Evolutionary conservation across 2,113 vertebrate species (phyloP), one percentile per base, ranked within the genome.

Genomic region (Colinus virginianus): DNA sequence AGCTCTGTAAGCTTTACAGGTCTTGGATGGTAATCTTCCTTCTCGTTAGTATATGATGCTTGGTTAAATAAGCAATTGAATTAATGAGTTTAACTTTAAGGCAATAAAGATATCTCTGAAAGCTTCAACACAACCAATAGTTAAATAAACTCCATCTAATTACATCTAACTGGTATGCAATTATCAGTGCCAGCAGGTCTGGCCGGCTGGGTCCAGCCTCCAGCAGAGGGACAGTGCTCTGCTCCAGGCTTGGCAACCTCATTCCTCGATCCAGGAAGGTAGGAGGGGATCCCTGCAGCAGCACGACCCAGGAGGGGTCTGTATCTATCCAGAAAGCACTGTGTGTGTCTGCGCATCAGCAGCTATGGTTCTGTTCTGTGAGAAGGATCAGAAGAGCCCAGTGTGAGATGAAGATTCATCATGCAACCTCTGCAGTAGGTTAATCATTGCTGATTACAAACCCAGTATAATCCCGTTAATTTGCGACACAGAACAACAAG

Each of bases 361-460:
- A 40, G 17, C 30, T 3, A 0, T 0, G 5, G 51, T 21, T 70
- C 38, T 15, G 18, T 2, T 0, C 36, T 22, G 10, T 19, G 20
- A 8, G 82, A 68, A 59, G 23, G 43, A 78, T 77, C 87, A 71
- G 56, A 67, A 90, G 64, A 82, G 72, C 48, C 90, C 84, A 70
- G 78, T 86, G 84, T 32, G 26, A 90, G 79, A 49, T 88, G 62
- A 74, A 80, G 43, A 36, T 63, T 69, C 81, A 45, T 84, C 46
- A 45, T 75, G 49, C 42, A 74, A 46, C 53, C 74, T 89, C 90
- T 93, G 56, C 53, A 53, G 84, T 72, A 77, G 86, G 69, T 82
- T 95, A 92, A 94, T 96, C 95, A 92, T n/a, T 89, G 83, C 58
- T n/a, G 19, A 96, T 90, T 93, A 95, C 70, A 72, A 95, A 88